Percentiles rank a stretch among this genome's conserved stretches.
These are phyloP conservation scores for Bombus balteatus DNA, from an alignment of 1,140 invertebrate species.

Conservation along the genomic window DNA sequence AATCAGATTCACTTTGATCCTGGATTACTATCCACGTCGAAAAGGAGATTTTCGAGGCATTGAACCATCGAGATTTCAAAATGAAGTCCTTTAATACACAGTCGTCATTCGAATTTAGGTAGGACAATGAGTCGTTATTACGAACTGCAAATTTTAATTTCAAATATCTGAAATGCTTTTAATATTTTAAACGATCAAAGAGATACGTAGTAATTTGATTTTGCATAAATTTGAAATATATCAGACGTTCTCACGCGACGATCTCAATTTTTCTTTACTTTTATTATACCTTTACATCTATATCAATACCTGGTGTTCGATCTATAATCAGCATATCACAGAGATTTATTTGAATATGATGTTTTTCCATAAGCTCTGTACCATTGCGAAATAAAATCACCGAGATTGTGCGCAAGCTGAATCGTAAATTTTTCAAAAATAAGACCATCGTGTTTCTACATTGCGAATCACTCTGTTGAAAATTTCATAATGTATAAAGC, in stretches of 20 bases:
- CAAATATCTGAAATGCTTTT: not conserved
- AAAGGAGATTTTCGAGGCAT: not conserved
- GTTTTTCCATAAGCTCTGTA: not conserved
- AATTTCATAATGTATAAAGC: not conserved
- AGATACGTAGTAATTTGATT: too few species aligned
- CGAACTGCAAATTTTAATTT: not conserved
- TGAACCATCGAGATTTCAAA: not conserved
- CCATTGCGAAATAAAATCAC: too few species aligned
- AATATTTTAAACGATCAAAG: not conserved
- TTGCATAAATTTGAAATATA: not conserved
- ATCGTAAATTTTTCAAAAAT: not conserved
- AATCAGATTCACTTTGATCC: conserved; percentile 27
- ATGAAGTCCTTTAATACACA: not conserved
- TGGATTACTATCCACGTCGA: conserved; percentile 6
- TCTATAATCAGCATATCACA: too few species aligned
- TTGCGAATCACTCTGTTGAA: not conserved
- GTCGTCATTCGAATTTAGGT: not conserved
- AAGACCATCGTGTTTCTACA: not conserved
- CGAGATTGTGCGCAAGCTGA: not conserved
- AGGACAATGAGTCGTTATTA: not conserved
- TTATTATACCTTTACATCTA: too few species aligned
- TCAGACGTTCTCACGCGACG: not conserved
- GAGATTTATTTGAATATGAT: not conserved
- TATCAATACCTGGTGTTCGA: too few species aligned
- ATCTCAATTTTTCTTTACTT: not conserved